Base-by-base conservation (phyloP, 2,797 vertebrate species). In the Kryptopterus vitreolus region DNA sequence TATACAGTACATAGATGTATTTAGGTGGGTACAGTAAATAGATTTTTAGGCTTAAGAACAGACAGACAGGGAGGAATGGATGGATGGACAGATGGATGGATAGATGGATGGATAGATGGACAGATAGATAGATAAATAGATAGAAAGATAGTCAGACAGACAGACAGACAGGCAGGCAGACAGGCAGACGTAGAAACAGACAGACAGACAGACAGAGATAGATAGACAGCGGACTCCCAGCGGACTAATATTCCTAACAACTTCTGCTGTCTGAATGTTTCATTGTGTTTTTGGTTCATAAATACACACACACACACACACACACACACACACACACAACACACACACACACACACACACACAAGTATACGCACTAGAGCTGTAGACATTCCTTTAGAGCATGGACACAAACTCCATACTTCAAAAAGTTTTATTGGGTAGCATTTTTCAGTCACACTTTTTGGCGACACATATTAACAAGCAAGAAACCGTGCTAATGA, bases 251-350 rank as follows among this genome's bases (percentile, higher is more conserved):
- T 15, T 72, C 29, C 46, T 53, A 53, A 72, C 7, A 61, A 61
- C 53, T 62, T 79, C 77, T 18, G 66, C 57, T 79, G 78, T 57
- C 69, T 48, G 38, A 61, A 29, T 62, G 13, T 63, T 7, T 33
- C 50, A 38, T 58, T 52, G 20, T 24, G 35, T 70, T 69, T 70
- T n/a, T 73, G 31, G 57, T 31, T n/a, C 53, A 70, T 3, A 11
- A 13, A 18, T 55, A 53, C 58, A 24, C 43, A 33, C 26, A 24
- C 57, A 62, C 55, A 52, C 26, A 61, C 20, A 33, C 26, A 18
- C 77, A 53, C 58, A 24, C 43, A 33, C 26, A 24, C 57, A 62
- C 55, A 52, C 29, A 43, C 38, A 43, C 38, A 43, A 43, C 38
- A 43, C 26, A 18, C 77, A 53, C 58, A 24, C 43, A 33, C 26